Evolutionary conservation across 2,113 vertebrate species (phyloP).

Genomic region (Dryoscopus gambensis): DNA sequence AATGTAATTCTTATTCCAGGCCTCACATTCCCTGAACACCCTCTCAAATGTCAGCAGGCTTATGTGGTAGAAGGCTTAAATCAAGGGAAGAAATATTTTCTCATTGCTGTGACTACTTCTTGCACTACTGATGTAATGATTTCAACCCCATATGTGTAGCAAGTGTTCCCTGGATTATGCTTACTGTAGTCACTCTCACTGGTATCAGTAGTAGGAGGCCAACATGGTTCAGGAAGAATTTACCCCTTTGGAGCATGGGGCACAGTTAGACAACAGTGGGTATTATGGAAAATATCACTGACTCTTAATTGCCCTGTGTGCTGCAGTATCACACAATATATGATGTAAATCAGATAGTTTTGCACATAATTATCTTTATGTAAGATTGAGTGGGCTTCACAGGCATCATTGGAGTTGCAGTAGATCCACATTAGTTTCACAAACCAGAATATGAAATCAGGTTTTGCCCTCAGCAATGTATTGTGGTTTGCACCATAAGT

Average conservation of each 20-base stretch:
- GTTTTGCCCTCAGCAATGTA: not conserved
- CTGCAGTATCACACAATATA: not conserved
- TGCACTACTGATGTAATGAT: not conserved
- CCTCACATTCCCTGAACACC: not conserved
- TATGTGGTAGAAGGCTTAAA: not conserved
- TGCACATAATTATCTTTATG: not conserved
- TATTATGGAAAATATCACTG: not conserved
- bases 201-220: not conserved
- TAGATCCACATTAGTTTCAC: not conserved
- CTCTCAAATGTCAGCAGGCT: constrained; percentile 20
- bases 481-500: not conserved
- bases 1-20: constrained; percentile 1
- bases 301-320: not conserved
- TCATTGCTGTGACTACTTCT: not conserved
- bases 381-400: not conserved
- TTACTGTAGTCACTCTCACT: not conserved
- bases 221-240: not conserved
- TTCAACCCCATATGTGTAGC: not conserved
- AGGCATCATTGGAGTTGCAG: not conserved
- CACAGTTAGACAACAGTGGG: not conserved
- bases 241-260: not conserved
- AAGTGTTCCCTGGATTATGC: not conserved
- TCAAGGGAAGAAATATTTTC: not conserved
- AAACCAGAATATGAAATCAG: not conserved
- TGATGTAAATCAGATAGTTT: not conserved